Evolutionary conservation across 2,888 invertebrate species (phyloP), one percentile per base, ranked within the genome.

Genomic region (Neuroscelio doddi): DNA sequence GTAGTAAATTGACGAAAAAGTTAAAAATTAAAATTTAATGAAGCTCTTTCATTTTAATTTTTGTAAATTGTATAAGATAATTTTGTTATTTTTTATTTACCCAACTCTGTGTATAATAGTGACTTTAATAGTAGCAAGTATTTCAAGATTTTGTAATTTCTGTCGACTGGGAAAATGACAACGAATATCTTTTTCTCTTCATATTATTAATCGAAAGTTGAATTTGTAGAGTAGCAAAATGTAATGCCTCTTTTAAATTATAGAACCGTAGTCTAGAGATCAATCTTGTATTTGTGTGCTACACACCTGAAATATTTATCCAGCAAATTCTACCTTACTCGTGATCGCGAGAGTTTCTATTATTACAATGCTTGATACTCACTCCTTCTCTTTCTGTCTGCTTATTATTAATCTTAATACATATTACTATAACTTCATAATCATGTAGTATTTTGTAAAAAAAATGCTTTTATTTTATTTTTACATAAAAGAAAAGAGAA

Each of bases 311-410:
- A 51, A 62, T 51, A 51, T 57, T 58, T 58, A 51, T 44, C 47
- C 45, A 63, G 47, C 16, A 15, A 46, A 52, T 56, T 53, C 27
- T 59, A 56, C 15, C 32, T 36, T 39, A 16, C 32, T 10, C 41
- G 59, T 51, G 51, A 52, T 14, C 36, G 36, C 17, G 38, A 51
- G 45, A 49, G 27, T 65, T 30, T 64, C 69, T 74, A 66, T 62
- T 61, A 66, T 68, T 71, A 51, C 64, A 69, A 74, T 82, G 82
- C 81, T 83, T 83, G 80, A 80, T 80, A 81, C 80, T 83, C 81
- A 81, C 84, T 84, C 84, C 84, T 84, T 84, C 84, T 84, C 84
- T 84, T 84, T 84, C 84, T 83, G 81, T 81, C 80, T 82, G 82
- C 83, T 83, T 84, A 77, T 72, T 70, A 78, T 80, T 80, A 80